phyloP scores from a whole-genome alignment of 2,113 vertebrate species.

The Poeciliopsis retropinna region DNA sequence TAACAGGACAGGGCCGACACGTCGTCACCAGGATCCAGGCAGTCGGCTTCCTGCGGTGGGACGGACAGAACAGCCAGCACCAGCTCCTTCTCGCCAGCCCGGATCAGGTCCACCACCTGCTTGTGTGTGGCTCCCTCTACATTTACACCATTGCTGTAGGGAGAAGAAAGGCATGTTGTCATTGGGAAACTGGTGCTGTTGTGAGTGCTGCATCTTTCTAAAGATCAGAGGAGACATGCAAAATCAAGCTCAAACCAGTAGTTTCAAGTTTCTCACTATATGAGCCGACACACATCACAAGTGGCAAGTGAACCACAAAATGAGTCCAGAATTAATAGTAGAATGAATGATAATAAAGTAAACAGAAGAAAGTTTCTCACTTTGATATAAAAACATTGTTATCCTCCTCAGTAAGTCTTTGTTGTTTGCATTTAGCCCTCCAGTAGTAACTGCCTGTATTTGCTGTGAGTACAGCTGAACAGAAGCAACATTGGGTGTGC shows the following conservation, averaged over 20 bases:
- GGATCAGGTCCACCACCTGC: slow-evolving; percentile 98
- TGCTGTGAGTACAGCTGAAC: slow-evolving; percentile 15
- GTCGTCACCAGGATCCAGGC: slow-evolving; percentile 90
- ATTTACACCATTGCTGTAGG: slow-evolving; percentile 89
- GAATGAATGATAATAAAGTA: neutral
- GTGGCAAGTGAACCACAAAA: neutral
- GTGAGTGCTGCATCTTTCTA: too few species aligned
- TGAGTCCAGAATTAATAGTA: neutral
- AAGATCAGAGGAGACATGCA: too few species aligned
- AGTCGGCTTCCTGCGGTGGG: slow-evolving; percentile 91
- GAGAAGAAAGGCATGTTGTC: neutral
- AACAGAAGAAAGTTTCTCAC: neutral
- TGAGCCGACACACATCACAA: neutral
- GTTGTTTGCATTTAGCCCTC: neutral
- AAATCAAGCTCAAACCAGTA: neutral
- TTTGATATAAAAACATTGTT: neutral
- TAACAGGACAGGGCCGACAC: slow-evolving; percentile 89
- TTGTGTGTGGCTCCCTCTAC: slow-evolving; percentile 97
- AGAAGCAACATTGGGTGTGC: slow-evolving; percentile 37
- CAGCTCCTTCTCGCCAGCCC: slow-evolving; percentile 91
- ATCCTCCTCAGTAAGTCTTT: neutral
- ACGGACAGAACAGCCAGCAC: slow-evolving; percentile 92
- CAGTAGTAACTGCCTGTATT: slow-evolving; percentile 9
- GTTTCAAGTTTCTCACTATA: neutral
- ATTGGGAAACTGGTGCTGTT: neutral